Evolutionary conservation across 2,797 vertebrate genomes (phyloP), one percentile per base, ranked within the genome.

Genomic region (Serranus cabrilla): DNA sequence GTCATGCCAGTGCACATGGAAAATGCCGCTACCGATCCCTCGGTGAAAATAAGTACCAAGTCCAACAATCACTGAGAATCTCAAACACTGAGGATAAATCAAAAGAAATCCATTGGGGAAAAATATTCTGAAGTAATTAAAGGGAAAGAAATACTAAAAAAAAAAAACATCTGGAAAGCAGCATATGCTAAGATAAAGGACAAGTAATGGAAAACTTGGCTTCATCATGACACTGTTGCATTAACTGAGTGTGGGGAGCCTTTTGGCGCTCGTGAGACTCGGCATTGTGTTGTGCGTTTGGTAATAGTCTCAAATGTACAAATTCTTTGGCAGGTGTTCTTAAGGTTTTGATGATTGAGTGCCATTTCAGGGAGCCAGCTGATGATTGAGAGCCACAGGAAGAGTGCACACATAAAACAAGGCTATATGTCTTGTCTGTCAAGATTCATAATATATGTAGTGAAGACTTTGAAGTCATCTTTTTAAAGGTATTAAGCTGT

Each of bases 51-150:
- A 21, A 2, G 12, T 21, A 17, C 0, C 2, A 5, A 11, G 6
- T 5, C 17, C 6, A 54, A 3, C 10, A 55, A 18, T 23, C 40
- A 40, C 27, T 34, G 34, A 42, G 47, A 13, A 12, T 16, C 51
- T n/a, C 21, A 49, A 46, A 49, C 69, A 40, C 14, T 21, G 11
- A 13, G 8, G 11, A 59, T 39, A 25, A 71, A 66, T 51, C 39
- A 62, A 23, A 13, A 63, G 16, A 57, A 49, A 45, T 20, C 18
- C 0, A 31, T 2, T 7, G 3, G 12, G 4, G 3, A 27, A 39
- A 43, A 43, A 14, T 43, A 43, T 16, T 45, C 7, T 17, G 16
- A 18, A 18, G 21, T 45, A 31, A 47, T 51, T 9, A 20, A 25
- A 34, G 9, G 16, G 25, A 23, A 46, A 34, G 1, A 45, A 47